phyloP scores from a whole-genome alignment of 2,113 vertebrate genomes.

The Microtus oregoni region DNA sequence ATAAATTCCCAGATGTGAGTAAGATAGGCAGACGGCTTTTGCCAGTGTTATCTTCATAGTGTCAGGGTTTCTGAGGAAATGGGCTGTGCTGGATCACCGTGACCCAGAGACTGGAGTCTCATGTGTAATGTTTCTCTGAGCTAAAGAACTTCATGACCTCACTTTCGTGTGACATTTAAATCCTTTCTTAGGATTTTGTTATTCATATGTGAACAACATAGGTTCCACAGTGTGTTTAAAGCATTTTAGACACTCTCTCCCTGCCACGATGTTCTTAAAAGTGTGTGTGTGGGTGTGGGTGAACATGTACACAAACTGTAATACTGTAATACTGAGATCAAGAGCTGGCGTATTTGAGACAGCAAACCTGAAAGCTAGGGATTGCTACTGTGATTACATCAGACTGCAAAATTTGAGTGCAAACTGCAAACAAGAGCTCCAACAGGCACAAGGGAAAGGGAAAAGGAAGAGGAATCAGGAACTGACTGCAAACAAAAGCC shows the following conservation, averaged over 20 bases:
- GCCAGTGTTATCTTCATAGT: not conserved
- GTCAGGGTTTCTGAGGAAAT: not conserved
- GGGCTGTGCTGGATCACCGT: not conserved
- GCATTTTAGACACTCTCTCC: not conserved
- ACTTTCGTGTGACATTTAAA: not conserved
- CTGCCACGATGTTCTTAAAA: not conserved
- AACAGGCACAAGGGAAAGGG: not conserved
- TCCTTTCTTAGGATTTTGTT: not conserved
- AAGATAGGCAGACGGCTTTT: not conserved
- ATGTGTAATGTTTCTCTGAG: not conserved
- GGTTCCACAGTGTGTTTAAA: not conserved
- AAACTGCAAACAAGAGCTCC: not conserved
- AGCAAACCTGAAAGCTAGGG: not conserved
- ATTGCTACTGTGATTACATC: not conserved
- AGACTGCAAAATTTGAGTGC: not conserved
- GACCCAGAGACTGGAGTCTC: not conserved
- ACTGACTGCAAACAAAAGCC: conserved; percentile 63
- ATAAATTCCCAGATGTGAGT: not conserved
- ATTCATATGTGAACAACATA: not conserved
- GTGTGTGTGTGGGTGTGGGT: not conserved
- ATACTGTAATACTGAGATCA: not conserved
- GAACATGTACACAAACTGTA: not conserved
- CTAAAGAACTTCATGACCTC: not conserved
- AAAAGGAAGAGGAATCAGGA: conserved; percentile 73
- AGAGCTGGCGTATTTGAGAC: not conserved